phyloP scores from a whole-genome alignment of 2,797 vertebrate genomes.

The Amphiprion clarkii region DNA sequence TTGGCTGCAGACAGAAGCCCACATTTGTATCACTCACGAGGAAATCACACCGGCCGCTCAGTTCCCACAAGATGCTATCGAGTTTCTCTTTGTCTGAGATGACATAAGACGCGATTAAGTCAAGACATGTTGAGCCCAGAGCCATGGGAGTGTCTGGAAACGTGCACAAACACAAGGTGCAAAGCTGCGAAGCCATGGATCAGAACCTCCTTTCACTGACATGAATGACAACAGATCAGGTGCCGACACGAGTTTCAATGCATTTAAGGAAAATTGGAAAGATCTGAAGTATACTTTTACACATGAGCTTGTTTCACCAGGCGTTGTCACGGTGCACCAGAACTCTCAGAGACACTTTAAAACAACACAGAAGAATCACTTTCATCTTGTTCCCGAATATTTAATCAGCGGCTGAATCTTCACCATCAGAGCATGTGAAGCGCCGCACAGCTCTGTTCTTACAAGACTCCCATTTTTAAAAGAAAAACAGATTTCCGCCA shows the following conservation, averaged over 20 bases:
- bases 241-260: neutral
- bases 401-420: too few relatives aligned
- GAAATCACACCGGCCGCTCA: conserved; percentile 21
- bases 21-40: conserved; percentile 24
- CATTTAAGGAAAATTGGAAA: too few relatives aligned
- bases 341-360: too few relatives aligned
- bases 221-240: neutral
- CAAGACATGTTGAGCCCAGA: conserved; percentile 12
- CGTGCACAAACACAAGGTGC: neutral
- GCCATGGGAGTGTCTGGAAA: neutral
- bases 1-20: neutral
- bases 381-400: neutral
- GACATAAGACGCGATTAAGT: conserved; percentile 26
- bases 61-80: conserved; percentile 25
- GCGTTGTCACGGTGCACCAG: too few relatives aligned
- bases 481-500: too few relatives aligned
- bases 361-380: neutral
- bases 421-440: too few relatives aligned
- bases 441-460: neutral
- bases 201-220: neutral
- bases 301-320: too few relatives aligned
- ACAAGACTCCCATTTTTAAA: too few relatives aligned
- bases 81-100: conserved; percentile 27
- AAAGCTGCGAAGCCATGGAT: neutral
- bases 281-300: too few relatives aligned